Conservation (phyloP, 2,113 vertebrate genomes). For the Trematomus loennbergii region DNA sequence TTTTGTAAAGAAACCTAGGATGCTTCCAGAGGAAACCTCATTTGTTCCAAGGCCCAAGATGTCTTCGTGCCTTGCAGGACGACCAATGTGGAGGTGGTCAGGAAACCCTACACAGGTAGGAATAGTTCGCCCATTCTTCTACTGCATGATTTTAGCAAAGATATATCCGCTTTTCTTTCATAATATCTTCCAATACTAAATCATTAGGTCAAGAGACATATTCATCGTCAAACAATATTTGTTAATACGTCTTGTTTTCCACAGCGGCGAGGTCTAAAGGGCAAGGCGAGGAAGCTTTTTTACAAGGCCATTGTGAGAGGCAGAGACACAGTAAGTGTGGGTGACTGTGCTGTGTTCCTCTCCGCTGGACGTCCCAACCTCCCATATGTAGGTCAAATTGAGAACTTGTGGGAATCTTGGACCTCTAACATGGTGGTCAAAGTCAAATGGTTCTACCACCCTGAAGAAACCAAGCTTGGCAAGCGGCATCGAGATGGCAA, state of each 20-base stretch:
- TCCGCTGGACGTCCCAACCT: conserved; percentile 94
- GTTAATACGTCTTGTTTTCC: conserved; percentile 43
- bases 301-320: conserved; percentile 97
- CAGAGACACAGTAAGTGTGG: conserved; percentile 91
- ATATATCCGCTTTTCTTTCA: background rate
- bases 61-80: conserved; percentile 90
- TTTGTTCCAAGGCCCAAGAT: conserved; percentile 89
- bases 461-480: conserved; percentile 95
- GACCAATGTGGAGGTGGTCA: conserved; percentile 97
- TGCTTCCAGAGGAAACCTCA: conserved; percentile 88
- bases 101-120: conserved; percentile 96
- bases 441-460: conserved; percentile 99
- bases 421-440: conserved; percentile 97
- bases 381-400: conserved; percentile 95
- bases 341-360: conserved; percentile 97
- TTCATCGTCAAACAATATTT: conserved; percentile 26
- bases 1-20: conserved; percentile 90
- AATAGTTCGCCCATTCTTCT: background rate
- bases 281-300: conserved; percentile 96
- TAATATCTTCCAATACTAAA: conserved; percentile 2
- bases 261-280: conserved; percentile 96
- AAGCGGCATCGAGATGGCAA: conserved; percentile 95
- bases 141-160: background rate
- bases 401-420: conserved; percentile 99
- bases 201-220: background rate